phyloP scores from a whole-genome alignment of 1,140 invertebrate species.

The Matsumurasca onukii region DNA sequence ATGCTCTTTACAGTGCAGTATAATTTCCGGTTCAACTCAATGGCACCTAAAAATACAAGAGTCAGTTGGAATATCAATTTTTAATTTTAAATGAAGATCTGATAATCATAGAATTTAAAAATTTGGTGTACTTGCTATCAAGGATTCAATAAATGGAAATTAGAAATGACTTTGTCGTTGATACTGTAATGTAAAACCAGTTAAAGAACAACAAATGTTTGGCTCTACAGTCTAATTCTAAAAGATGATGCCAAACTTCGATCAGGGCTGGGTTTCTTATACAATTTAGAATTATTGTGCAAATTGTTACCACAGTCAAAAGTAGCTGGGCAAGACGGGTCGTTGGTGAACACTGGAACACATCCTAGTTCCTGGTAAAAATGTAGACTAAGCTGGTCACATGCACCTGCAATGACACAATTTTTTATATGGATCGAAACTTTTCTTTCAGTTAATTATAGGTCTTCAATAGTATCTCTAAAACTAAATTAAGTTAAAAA shows the following conservation, averaged over 20 bases:
- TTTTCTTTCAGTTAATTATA: no score
- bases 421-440: no score
- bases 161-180: not conserved
- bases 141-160: not conserved
- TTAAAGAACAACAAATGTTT: not conserved
- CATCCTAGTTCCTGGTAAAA: not conserved
- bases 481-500: no score
- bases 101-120: not conserved
- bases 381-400: not conserved
- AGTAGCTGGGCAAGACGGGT: not conserved
- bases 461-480: no score
- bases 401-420: not conserved
- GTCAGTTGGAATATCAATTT: not conserved
- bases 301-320: slow-evolving; percentile 10
- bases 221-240: no score
- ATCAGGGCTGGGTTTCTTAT: not conserved
- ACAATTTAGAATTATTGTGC: not conserved
- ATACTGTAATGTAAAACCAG: not conserved
- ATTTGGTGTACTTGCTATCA: not conserved
- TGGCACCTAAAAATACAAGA: not conserved
- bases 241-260: no score
- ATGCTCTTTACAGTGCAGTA: not conserved
- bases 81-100: not conserved
- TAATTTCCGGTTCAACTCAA: not conserved
- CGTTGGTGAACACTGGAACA: not conserved